These are phyloP conservation scores for Austrofundulus limnaeus DNA, from an alignment of 2,113 vertebrate species.

Conservation along the genomic window DNA sequence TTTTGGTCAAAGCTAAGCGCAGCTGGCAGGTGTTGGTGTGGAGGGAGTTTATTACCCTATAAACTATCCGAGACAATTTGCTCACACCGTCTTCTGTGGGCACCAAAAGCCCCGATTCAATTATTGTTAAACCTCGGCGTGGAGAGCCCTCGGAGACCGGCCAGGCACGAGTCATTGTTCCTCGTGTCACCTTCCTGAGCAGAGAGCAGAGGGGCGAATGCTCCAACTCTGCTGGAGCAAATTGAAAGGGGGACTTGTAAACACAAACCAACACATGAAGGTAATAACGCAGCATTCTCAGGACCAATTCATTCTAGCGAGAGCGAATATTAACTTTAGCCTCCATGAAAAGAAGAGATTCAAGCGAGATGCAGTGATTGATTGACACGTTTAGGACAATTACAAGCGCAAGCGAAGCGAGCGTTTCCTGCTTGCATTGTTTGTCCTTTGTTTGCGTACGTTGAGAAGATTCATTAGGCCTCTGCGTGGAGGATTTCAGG, in stretches of 20 bases:
- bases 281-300: conserved; percentile 21
- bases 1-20: conserved; percentile 61
- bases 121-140: conserved; percentile 55
- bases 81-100: conserved; percentile 57
- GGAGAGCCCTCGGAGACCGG: conserved; percentile 42
- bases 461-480: conserved; percentile 73
- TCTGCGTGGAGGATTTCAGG: conserved; percentile 66
- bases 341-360: conserved; percentile 14
- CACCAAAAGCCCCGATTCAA: conserved; percentile 63
- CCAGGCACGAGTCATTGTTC: conserved; percentile 48
- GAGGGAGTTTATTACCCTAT: conserved; percentile 73
- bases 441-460: conserved; percentile 63
- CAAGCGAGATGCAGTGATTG: conserved; percentile 41
- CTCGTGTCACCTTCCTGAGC: conserved; percentile 54
- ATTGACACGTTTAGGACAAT: conserved; percentile 67
- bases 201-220: conserved; percentile 20
- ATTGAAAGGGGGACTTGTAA: conserved; percentile 33
- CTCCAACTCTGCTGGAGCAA: conserved; percentile 22
- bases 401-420: conserved; percentile 54
- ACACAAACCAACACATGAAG: conserved; percentile 11
- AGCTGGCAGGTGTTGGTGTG: conserved; percentile 71
- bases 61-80: conserved; percentile 66
- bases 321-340: conserved; percentile 36
- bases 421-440: conserved; percentile 52
- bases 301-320: conserved; percentile 32